Evolutionary conservation across 92 coral and sea anemone genomes (phyloP), one percentile per base, ranked within the genome.

Genomic region (Zoanthus sansibaricus): DNA sequence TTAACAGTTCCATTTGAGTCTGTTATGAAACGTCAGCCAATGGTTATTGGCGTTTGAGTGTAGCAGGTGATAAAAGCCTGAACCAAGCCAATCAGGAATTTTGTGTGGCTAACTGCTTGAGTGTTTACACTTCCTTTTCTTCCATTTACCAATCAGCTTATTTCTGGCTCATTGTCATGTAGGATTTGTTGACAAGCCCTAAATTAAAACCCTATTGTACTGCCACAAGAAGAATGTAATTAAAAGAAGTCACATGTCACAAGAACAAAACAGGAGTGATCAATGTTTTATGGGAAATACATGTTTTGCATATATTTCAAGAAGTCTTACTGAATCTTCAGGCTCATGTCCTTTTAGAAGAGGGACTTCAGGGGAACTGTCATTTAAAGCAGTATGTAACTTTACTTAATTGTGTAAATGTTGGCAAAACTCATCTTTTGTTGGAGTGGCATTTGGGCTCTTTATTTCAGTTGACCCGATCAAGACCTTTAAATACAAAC

Each of bases 271-370:
- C 91, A 83, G 67, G 82, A 61, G 76, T 93, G 94, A 93, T 96
- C 93, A 96, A 96, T 96, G 98, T 95, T 95, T 96, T 87, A 96
- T 96, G 99, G 83, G 93, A 86, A 84, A 86, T 93, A 94, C 94
- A 93, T 94, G 98, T 94, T 94, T 94, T 94, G 98, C 98, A 94
- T 94, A 94, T 94, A 89, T 83, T 93, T 88, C 86, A 87, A 91
- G 88, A 92, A 92, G 95, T 90, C 94, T 86, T 86, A 80, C 74
- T 87, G 87, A 92, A 89, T 89, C 92, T 89, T 78, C 94, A 91
- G 91, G 87, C 93, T 93, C 88, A 86, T 86, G 89, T 91, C 91
- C 87, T 82, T 87, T 93, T 77, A 68, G 79, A 77, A 82, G 73
- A 52, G 82, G 83, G 49, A 67, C 62, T 78, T 89, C 56, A 79